Evolutionary conservation across 37 sponge, comb jelly and placozoan genomes (phyloP).

Genomic region (Axinella damicornis): DNA sequence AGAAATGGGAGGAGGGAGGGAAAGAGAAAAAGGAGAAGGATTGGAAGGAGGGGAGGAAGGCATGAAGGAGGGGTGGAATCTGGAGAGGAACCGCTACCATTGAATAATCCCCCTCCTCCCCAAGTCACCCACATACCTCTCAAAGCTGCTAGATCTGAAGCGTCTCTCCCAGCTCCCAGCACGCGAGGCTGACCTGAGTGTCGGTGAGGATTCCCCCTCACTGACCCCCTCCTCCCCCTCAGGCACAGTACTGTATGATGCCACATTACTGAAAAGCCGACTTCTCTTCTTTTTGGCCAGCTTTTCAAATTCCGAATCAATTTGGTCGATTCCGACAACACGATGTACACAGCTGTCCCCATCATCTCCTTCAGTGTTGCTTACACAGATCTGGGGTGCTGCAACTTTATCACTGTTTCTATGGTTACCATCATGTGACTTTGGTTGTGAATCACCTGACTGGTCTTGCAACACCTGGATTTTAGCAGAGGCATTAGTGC

Average conservation of each 20-base stretch:
- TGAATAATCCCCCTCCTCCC: background rate
- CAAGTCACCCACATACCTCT: too few species aligned
- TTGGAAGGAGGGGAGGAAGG: constrained; percentile 2
- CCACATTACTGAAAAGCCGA: background rate
- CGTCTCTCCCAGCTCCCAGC: too few species aligned
- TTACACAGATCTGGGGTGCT: too few species aligned
- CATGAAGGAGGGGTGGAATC: background rate
- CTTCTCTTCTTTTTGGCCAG: background rate
- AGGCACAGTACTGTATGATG: background rate
- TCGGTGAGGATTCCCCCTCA: background rate
- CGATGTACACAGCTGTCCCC: background rate
- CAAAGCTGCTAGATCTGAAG: too few species aligned
- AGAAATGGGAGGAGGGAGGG: too few species aligned
- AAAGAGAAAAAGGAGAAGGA: too few species aligned
- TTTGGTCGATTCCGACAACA: constrained; percentile 29
- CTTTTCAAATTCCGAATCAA: constrained; percentile 38
- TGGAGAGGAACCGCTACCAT: background rate
- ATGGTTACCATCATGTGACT: constrained; percentile 8
- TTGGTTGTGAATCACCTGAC: background rate
- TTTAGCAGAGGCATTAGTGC: background rate
- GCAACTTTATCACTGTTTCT: too few species aligned
- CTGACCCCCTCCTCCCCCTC: background rate
- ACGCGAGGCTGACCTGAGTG: too few species aligned
- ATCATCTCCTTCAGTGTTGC: too few species aligned
- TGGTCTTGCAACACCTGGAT: background rate